phyloP scores from a whole-genome alignment of 92 coral and sea anemone genomes.

The Porites evermanni region DNA sequence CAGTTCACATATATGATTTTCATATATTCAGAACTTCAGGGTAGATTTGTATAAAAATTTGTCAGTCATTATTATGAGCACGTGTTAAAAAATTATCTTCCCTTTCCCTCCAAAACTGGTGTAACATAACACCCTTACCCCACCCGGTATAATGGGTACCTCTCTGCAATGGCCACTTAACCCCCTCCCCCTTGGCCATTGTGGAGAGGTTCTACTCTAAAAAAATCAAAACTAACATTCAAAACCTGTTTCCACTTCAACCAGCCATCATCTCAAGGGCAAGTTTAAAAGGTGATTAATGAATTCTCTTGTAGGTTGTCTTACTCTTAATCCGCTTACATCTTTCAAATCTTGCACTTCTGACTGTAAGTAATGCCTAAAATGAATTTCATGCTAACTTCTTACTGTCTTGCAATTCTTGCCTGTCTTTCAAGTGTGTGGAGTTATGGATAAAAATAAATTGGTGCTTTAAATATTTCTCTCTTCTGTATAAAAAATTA shows the following conservation, averaged over 20 bases:
- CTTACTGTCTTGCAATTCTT: background rate
- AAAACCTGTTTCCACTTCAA: constrained; percentile 42
- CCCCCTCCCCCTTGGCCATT: too few relatives aligned
- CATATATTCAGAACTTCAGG: too few relatives aligned
- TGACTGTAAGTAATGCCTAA: constrained; percentile 83
- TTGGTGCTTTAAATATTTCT: background rate
- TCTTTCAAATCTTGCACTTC: constrained; percentile 98
- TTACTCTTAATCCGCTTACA: constrained; percentile 89
- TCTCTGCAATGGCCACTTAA: too few relatives aligned
- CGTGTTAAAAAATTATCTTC: too few relatives aligned
- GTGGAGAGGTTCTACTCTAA: background rate
- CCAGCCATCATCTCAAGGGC: constrained; percentile 56
- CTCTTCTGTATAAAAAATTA: background rate
- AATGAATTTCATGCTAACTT: constrained; percentile 16
- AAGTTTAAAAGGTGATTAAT: constrained; percentile 57
- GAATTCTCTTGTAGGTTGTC: constrained; percentile 86
- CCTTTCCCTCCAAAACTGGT: too few relatives aligned
- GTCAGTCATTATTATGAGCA: too few relatives aligned
- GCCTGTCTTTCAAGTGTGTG: background rate
- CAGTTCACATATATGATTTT: too few relatives aligned
- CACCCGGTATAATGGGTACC: too few relatives aligned
- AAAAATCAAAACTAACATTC: constrained; percentile 27
- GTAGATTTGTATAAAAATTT: too few relatives aligned
- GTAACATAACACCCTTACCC: too few relatives aligned
- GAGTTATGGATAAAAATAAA: background rate